Evolutionary conservation across 2,113 vertebrate genomes (phyloP), one percentile per base, ranked within the genome.

Genomic region (Oncorhynchus nerka): DNA sequence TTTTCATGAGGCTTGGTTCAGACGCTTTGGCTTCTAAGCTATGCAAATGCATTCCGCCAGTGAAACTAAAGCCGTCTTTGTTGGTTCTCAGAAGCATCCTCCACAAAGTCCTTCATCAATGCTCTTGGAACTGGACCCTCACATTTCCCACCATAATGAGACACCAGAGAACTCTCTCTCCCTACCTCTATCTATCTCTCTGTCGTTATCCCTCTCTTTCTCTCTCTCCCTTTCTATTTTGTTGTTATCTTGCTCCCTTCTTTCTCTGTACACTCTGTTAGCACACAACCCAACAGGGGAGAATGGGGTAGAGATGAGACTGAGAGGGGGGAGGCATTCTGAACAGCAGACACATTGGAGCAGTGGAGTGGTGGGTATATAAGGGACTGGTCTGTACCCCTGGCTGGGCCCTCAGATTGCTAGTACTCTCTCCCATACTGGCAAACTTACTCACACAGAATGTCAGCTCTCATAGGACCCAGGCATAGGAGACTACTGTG

Each of bases 1-100:
- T 90, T 92, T 93, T 94, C 91, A 93, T 90, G 90, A 87, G 90
- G 83, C 85, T 84, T 85, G 81, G 92, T 93, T 93, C 89, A 92
- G 91, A 91, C 88, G 85, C 89, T 84, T 86, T 86, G 88, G 88
- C 89, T 92, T 93, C 91, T 93, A 92, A 93, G 91, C 92, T 93
- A 93, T 94, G 93, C 93, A 92, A 93, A 94, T 93, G 85, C 92
- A 90, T 92, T 90, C 89, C 85, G 89, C 89, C 88, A 89, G 85
- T 88, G 91, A 91, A 91, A 93, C 93, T 92, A 92, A 92, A 93
- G 92, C 89, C 83, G 88, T 87, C 93, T 93, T 92, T 93, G 92
- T 93, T 92, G 91, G 85, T 89, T 88, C 91, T 89, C 88, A 86
- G 90, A 89, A 88, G 89, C 91, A 89, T 91, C 88, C 91, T 93